Conservation (phyloP, 2,113 vertebrate genomes). For the Dunckerocampus dactyliophorus region DNA sequence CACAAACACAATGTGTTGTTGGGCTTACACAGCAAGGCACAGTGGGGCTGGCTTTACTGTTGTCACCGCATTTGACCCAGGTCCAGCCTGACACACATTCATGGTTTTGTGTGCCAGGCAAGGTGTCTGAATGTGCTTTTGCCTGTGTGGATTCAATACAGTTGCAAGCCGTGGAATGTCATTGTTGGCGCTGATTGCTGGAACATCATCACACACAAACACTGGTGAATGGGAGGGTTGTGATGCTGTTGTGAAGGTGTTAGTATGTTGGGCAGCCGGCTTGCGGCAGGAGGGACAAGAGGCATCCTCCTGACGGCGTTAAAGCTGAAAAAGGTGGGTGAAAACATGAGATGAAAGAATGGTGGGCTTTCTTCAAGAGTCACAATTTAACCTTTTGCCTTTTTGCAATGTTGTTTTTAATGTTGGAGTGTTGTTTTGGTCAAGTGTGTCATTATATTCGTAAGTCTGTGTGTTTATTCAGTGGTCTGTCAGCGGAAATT, state of each 20-base stretch:
- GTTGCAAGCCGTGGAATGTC: slow-evolving; percentile 74
- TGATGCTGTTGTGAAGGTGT: slow-evolving; percentile 28
- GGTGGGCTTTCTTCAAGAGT: background rate
- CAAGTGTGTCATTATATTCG: background rate
- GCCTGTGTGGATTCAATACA: slow-evolving; percentile 65
- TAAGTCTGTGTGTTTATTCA: background rate
- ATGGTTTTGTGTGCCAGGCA: slow-evolving; percentile 43
- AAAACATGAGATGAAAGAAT: background rate
- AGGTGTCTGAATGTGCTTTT: slow-evolving; percentile 60
- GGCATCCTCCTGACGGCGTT: slow-evolving; percentile 14
- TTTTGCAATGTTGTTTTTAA: background rate
- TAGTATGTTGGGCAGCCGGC: slow-evolving; percentile 22
- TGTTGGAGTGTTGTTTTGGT: background rate
- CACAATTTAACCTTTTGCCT: background rate
- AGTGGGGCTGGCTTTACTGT: slow-evolving; percentile 10
- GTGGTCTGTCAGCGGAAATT: background rate
- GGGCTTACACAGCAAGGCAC: slow-evolving; percentile 2
- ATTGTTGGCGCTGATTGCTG: slow-evolving; percentile 70
- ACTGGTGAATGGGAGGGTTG: slow-evolving; percentile 38
- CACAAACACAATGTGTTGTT: background rate
- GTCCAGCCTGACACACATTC: slow-evolving; percentile 46
- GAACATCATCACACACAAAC: slow-evolving; percentile 56
- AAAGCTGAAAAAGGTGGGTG: slow-evolving; percentile 47
- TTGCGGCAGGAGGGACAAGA: slow-evolving; percentile 16
- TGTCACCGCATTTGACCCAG: slow-evolving; percentile 41